phyloP scores from a whole-genome alignment of 2,888 invertebrate genomes.

The Gryllus longicercus region DNA sequence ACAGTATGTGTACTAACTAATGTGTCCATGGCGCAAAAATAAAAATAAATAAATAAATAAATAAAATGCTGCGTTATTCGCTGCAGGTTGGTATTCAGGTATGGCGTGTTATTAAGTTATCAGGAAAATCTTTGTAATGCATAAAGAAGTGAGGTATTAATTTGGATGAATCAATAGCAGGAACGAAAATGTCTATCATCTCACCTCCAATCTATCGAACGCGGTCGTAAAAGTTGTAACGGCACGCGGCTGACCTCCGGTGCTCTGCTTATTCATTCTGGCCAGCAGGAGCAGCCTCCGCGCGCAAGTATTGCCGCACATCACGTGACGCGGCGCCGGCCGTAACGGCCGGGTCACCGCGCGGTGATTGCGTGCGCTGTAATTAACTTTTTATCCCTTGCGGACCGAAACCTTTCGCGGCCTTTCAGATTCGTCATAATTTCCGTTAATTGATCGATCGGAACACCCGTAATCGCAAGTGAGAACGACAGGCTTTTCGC shows the following conservation, averaged over 20 bases:
- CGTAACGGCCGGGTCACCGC: too few relatives aligned
- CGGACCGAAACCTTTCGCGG: not conserved
- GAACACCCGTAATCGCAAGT: not conserved
- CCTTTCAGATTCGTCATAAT: not conserved
- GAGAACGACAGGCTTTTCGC: not conserved
- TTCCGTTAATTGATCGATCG: constrained; percentile 17
- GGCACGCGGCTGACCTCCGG: not conserved
- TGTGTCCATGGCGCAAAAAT: too few relatives aligned
- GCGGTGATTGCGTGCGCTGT: not conserved
- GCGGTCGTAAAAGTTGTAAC: not conserved
- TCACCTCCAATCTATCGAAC: not conserved
- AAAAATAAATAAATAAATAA: too few relatives aligned
- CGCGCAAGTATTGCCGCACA: too few relatives aligned
- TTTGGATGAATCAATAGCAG: too few relatives aligned
- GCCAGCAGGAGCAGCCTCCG: too few relatives aligned
- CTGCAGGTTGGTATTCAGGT: not conserved
- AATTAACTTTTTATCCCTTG: not conserved
- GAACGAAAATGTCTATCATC: too few relatives aligned
- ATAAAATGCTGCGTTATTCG: too few relatives aligned
- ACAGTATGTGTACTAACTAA: too few relatives aligned
- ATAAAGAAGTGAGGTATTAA: not conserved
- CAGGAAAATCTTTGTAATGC: not conserved
- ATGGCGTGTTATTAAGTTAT: not conserved
- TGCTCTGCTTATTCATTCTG: not conserved
- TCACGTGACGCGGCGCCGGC: not conserved